Base-by-base conservation (phyloP, 1,140 invertebrate species). In the Drosophila kohkoa region DNA sequence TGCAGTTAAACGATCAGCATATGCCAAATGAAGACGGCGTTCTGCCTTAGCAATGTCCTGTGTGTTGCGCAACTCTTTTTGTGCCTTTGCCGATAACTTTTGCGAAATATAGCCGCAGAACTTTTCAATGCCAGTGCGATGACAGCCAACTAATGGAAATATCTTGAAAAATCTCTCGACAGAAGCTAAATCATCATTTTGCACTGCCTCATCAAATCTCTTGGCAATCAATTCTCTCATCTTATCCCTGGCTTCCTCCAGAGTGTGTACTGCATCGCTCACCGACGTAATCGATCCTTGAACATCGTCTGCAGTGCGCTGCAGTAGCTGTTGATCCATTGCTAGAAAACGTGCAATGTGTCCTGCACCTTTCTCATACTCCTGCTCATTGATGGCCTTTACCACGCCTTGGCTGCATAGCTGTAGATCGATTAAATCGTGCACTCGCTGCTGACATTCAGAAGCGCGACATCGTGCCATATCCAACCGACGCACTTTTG, bases 161-260 rank as follows among this genome's bases (percentile, higher is more conserved):
- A 99, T 96, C 93, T 99, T 99, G 91, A 99, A 99, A 93, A 99
- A 98, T 74, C 98, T 97, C 95, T 99, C 98, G 13, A 99, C 96
- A 2, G 97, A 97, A 3, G 97, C 97, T 16, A 97, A 94, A 93
- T 99, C 98, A 90, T 98, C 96, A 51, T 95, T 95, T 64, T 95
- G 95, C 0, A 99, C 96, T 28, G 99, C 98, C 82, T 99, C 97
- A 89, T 99, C 97, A 92, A 99, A 98, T 82, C 96, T 96, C 45
- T 94, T 94, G 20, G 95, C 95, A 1, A 99, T 95, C 55, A 98
- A 95, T 30, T 93, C 93, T 75, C 95, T 94, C 41, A 93, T 86
- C 72, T 94, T 93, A 67, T 82, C 92, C 2, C 98, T 96, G 5
- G 98, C 98, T 91, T 97, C 95, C 87, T 98, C 96, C 32, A 99